A percentile compares a stretch with the other conserved stretches of the same genome.
These are phyloP conservation scores for Taurulus bubalis DNA, from an alignment of 2,113 vertebrate genomes.

Conservation along the genomic window DNA sequence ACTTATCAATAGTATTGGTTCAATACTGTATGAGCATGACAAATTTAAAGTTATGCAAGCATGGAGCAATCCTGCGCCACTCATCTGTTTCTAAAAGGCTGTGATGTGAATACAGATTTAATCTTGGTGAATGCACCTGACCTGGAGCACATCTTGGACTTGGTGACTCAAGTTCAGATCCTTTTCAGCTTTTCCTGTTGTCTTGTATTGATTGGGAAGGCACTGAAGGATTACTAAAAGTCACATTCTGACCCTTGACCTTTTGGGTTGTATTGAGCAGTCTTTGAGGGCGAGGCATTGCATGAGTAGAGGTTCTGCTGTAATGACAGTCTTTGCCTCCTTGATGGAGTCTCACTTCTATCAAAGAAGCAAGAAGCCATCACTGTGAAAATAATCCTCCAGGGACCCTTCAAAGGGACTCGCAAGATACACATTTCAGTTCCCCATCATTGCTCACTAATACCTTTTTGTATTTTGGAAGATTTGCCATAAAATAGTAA, in stretches of 20 bases:
- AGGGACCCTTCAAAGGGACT: constrained; percentile 36
- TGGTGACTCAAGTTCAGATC: constrained; percentile 46
- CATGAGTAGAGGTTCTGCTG: constrained; percentile 30
- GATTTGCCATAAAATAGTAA: neutral
- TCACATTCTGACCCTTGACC: constrained; percentile 60
- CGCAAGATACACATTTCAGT: constrained; percentile 1
- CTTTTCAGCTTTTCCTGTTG: constrained; percentile 34
- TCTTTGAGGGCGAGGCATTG: constrained; percentile 28
- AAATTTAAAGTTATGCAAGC: constrained; percentile 1
- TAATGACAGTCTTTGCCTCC: constrained; percentile 33
- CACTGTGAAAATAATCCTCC: constrained; percentile 31
- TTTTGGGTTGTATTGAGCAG: constrained; percentile 31
- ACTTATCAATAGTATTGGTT: neutral
- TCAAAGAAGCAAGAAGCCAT: constrained; percentile 33
- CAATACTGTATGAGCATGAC: neutral
- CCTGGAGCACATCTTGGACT: neutral
- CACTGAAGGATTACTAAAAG: constrained; percentile 54
- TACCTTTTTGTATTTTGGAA: constrained; percentile 2
- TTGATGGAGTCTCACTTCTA: constrained; percentile 39
- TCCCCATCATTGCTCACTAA: constrained; percentile 2
- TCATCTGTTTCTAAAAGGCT: constrained; percentile 6
- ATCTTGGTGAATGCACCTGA: constrained; percentile 31
- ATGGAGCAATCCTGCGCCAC: neutral
- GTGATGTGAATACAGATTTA: constrained; percentile 21
- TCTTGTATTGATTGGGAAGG: constrained; percentile 56